Base-by-base conservation (phyloP, 2,797 vertebrate genomes). In the Psittacula derbiana region DNA sequence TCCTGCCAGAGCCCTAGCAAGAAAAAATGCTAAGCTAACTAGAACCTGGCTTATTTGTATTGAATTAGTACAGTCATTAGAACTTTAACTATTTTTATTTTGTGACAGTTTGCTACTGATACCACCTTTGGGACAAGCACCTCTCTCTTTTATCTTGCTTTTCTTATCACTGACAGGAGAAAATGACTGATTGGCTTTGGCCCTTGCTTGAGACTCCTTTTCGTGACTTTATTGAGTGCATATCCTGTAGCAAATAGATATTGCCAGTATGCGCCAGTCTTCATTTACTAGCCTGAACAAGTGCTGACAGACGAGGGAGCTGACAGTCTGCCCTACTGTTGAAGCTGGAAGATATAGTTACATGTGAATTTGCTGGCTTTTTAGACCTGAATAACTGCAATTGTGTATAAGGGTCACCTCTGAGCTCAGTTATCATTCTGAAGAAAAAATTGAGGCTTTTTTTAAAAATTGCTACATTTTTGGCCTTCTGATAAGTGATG, bases 301-400 rank as follows among this genome's bases (percentile, higher is more conserved):
- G 98, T 98, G 99, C 98, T 99, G 99, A 99, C 97, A 98, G 99
- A 99, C 93, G 73, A 95, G 96, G 94, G 97, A 98, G 97, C 98
- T 98, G 98, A 98, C 85, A 98, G 98, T 98, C 98, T 97, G 98
- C 97, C 97, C 96, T 97, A 97, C 97, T 97, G 95, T 97, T 98
- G 97, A 98, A 98, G 97, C 97, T 96, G 31, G 81, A 95, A 97
- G 97, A 97, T 98, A 98, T 88, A 94, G 97, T 98, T 98, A 98
- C 98, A 97, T 67, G 86, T 96, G 97, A 97, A 97, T 98, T 94
- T 95, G 74, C 96, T 86, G 78, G 72, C 85, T 96, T 95, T 96
- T 94, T 83, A 95, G 96, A 86, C 90, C 91, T 90, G 96, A 96
- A 95, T 97, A 90, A 64, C 84, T 76, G 20, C 66, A 92, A 96